These are phyloP conservation scores for human DNA, from an alignment of 2,113 vertebrate species.

Conservation along the genomic window DNA sequence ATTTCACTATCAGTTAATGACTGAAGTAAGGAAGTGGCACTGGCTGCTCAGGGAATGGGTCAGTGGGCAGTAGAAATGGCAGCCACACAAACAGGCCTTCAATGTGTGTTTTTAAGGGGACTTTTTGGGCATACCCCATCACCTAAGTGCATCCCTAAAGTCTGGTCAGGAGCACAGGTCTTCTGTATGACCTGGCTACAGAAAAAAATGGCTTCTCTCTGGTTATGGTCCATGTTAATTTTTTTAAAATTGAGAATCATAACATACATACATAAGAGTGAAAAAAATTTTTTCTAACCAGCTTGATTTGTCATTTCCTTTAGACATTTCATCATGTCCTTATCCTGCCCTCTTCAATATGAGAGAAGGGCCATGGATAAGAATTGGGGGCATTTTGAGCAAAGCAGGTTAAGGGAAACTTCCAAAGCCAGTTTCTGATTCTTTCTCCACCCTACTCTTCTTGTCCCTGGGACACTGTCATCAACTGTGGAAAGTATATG, in stretches of 20 bases:
- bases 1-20: not conserved
- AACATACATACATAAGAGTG: not conserved
- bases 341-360: not conserved
- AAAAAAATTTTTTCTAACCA: not conserved
- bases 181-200: not conserved
- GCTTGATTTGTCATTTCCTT: not conserved
- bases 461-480: not conserved
- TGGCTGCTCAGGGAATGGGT: not conserved
- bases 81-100: not conserved
- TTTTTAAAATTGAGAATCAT: not conserved
- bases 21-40: not conserved
- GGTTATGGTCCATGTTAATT: not conserved
- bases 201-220: not conserved
- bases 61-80: not conserved
- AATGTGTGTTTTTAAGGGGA: not conserved
- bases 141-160: not conserved
- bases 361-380: not conserved
- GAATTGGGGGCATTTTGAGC: not conserved
- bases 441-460: not conserved
- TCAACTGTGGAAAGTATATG: not conserved
- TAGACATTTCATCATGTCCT: not conserved
- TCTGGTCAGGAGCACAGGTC: not conserved
- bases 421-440: not conserved
- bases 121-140: too few relatives aligned
- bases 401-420: not conserved